Conservation (phyloP, 2,888 invertebrate species). For the Neoascia interrupta region DNA sequence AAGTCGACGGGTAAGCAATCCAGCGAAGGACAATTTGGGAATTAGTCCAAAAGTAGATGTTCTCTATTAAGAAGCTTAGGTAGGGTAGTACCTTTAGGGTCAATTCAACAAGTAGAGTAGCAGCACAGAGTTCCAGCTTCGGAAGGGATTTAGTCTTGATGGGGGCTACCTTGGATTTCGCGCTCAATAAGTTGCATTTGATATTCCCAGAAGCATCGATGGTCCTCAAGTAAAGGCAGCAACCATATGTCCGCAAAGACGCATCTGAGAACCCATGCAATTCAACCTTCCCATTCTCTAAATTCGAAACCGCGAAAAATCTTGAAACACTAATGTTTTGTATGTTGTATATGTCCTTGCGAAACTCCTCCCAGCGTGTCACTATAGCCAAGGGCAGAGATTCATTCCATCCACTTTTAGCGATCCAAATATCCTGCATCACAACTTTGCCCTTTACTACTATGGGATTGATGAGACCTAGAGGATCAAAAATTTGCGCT, state of each 20-base stretch:
- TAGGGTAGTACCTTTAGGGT: slow-evolving; percentile 27
- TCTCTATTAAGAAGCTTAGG: slow-evolving; percentile 15
- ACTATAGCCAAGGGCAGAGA: slow-evolving; percentile 14
- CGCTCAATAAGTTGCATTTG: slow-evolving; percentile 1
- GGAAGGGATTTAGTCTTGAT: slow-evolving; percentile 70
- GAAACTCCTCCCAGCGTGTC: slow-evolving; percentile 23
- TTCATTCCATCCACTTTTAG: slow-evolving; percentile 48
- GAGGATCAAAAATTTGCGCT: slow-evolving; percentile 50
- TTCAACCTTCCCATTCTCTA: neutral
- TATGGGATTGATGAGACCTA: slow-evolving; percentile 53
- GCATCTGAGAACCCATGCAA: slow-evolving; percentile 55
- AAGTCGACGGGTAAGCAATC: slow-evolving; percentile 4
- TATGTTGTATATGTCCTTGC: neutral
- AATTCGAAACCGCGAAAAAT: neutral
- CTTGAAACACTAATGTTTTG: slow-evolving; percentile 34
- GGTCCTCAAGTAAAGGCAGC: slow-evolving; percentile 18
- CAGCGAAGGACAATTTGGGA: slow-evolving; percentile 30
- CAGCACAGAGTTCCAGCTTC: slow-evolving; percentile 72
- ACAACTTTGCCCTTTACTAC: slow-evolving; percentile 49
- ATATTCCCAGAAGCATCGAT: neutral
- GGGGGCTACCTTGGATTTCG: slow-evolving; percentile 49
- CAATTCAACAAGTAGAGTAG: slow-evolving; percentile 70
- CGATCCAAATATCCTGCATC: slow-evolving; percentile 52
- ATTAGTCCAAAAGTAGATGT: slow-evolving; percentile 64
- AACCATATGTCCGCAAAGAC: slow-evolving; percentile 5